Evolutionary conservation across 2,113 vertebrate genomes (phyloP).

Genomic region (Saccopteryx leptura): DNA sequence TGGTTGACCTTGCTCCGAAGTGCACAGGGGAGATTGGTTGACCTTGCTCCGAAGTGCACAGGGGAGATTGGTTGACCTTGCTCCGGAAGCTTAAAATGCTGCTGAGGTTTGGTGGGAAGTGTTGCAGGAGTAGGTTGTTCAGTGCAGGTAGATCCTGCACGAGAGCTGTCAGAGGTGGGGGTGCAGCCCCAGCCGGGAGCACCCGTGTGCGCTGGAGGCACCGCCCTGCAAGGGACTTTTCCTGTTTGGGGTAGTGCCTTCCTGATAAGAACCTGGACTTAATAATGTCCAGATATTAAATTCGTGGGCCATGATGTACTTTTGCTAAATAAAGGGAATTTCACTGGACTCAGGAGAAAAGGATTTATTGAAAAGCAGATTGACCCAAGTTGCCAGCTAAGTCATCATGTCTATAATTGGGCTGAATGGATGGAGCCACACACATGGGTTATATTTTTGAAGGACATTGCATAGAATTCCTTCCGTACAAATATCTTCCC

Average conservation of each 20-base stretch:
- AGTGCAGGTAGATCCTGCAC: not conserved
- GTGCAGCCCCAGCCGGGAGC: accelerated
- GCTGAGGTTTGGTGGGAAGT: not conserved
- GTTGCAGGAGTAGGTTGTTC: not conserved
- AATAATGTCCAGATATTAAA: not conserved
- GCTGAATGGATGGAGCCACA: not conserved
- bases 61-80: not conserved
- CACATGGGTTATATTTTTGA: not conserved
- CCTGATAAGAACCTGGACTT: not conserved
- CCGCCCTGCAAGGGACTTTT: not conserved
- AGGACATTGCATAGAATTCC: not conserved
- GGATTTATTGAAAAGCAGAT: not conserved
- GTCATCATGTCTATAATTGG: not conserved
- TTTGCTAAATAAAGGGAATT: not conserved
- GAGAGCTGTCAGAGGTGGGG: not conserved
- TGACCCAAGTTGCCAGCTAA: not conserved
- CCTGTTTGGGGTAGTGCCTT: not conserved
- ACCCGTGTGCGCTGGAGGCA: not conserved
- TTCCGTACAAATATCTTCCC: not conserved
- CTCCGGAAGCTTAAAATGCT: not conserved
- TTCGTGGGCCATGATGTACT: not conserved
- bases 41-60: too few relatives aligned
- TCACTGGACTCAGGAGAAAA: not conserved
- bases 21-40: too few relatives aligned
- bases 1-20: too few relatives aligned